Evolutionary conservation across 2,113 vertebrate species (phyloP).

Genomic region (Pseudolaguvia tuberculata): DNA sequence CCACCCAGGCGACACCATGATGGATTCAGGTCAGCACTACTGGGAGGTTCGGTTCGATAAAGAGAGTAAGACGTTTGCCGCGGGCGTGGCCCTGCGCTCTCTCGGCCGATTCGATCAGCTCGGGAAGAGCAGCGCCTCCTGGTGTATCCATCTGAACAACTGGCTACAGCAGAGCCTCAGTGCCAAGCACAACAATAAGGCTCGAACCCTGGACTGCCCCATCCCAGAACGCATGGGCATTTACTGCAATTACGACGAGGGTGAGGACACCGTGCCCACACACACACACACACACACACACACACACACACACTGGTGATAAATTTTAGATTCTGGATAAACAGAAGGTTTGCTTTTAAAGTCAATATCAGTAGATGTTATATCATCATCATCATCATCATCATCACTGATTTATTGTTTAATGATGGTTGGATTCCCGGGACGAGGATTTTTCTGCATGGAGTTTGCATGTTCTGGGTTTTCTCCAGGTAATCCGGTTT

Average conservation of each 20-base stretch:
- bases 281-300: too few species aligned
- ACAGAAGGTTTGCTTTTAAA: not conserved
- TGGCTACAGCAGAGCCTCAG: conserved; percentile 96
- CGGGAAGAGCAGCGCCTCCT: conserved; percentile 84
- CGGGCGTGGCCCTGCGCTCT: conserved; percentile 82
- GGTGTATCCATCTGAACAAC: conserved; percentile 96
- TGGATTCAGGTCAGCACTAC: conserved; percentile 85
- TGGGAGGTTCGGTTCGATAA: conserved; percentile 91
- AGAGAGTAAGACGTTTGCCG: conserved; percentile 89
- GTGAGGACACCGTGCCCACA: conserved; percentile 57
- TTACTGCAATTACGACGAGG: conserved; percentile 89
- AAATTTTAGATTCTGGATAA: not conserved
- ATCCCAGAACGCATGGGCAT: conserved; percentile 85
- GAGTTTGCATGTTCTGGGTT: too few species aligned
- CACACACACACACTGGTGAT: not conserved
- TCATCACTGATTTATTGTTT: too few species aligned
- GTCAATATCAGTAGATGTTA: not conserved
- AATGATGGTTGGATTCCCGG: too few species aligned
- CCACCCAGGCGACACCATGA: conserved; percentile 77
- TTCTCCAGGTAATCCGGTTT: too few species aligned
- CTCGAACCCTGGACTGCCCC: conserved; percentile 79
- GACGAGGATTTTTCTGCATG: too few species aligned
- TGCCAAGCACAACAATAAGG: conserved; percentile 96
- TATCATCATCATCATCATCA: not conserved
- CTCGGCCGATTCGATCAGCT: conserved; percentile 92